Evolutionary conservation across 2,888 invertebrate species (phyloP).

Genomic region (Epistrophe eligans): DNA sequence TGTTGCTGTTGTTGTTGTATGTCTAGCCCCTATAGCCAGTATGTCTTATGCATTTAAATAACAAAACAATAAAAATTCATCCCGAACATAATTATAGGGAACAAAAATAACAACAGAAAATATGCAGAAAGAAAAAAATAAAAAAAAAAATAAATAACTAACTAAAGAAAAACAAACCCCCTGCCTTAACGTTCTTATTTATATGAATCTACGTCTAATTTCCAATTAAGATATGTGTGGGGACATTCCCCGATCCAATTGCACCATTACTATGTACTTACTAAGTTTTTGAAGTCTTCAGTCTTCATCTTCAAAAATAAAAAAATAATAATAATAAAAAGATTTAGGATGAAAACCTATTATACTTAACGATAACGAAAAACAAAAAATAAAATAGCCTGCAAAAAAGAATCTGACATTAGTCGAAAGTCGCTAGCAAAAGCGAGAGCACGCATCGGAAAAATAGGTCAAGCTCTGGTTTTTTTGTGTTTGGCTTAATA

Average conservation of each 20-base stretch:
- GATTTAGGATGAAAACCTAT: not conserved
- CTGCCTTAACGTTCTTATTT: not conserved
- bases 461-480: slow-evolving; percentile 30
- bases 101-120: not conserved
- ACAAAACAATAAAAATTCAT: slow-evolving; percentile 35
- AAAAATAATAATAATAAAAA: not conserved
- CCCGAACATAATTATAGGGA: slow-evolving; percentile 27
- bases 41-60: slow-evolving; percentile 1
- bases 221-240: slow-evolving; percentile 12
- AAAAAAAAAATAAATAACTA: too few species aligned
- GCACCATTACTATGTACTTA: not conserved
- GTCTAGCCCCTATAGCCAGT: not conserved
- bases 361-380: slow-evolving; percentile 3
- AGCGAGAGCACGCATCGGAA: slow-evolving; percentile 23
- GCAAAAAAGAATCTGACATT: slow-evolving; percentile 24
- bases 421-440: slow-evolving; percentile 35
- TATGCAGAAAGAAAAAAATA: not conserved
- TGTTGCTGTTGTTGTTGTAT: not conserved
- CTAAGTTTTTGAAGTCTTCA: not conserved
- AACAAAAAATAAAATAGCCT: slow-evolving; percentile 28
- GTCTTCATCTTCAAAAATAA: slow-evolving; percentile 16
- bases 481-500: not conserved
- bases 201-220: slow-evolving; percentile 4
- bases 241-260: slow-evolving; percentile 17
- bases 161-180: not conserved